Base-by-base conservation (phyloP, 2,888 invertebrate species). In the Lottia scabra region DNA sequence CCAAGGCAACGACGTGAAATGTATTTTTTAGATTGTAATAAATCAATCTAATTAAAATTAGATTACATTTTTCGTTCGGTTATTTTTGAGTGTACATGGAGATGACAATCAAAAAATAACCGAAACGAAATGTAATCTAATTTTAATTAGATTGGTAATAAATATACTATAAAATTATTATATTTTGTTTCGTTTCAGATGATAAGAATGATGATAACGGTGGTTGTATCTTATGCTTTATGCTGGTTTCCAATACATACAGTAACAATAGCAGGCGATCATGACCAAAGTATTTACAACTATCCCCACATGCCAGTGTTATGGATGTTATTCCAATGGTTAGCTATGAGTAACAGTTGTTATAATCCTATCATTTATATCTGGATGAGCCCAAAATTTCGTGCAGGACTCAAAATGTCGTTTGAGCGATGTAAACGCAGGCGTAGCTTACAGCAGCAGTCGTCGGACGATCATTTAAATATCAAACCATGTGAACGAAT, bases 171-270 rank as follows among this genome's bases (percentile, higher is more conserved):
- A n/a, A n/a, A n/a, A n/a, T n/a, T n/a, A n/a, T n/a, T n/a, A n/a
- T n/a, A n/a, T n/a, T n/a, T 56, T 56, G 19, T 56, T 2, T 56
- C 19, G 19, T 56, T 80, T 65, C 81, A 83, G 83, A 75, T 81
- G 74, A 81, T 83, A 30, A 74, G 76, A 63, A 83, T 81, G 81
- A 83, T 83, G 83, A 75, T 81, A n/a, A 82, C 82, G 12, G 82
- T 82, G 12, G 82, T 83, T 12, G 71, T 80, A 38, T 81, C 80
- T 74, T 83, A 82, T 73, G 82, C 83, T 10, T 67, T 83, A 5
- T 83, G 83, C 64, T 83, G 83, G 83, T 68, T 83, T 4, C 83
- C 83, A 13, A 71, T 82, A 8, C 83, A 83, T 69, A 75, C 75
- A 6, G 76, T 82, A 6, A 82, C 81, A 0, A 67, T 83, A 13